Conservation (phyloP, 1,140 invertebrate species). For the Nixonia krombeini region DNA sequence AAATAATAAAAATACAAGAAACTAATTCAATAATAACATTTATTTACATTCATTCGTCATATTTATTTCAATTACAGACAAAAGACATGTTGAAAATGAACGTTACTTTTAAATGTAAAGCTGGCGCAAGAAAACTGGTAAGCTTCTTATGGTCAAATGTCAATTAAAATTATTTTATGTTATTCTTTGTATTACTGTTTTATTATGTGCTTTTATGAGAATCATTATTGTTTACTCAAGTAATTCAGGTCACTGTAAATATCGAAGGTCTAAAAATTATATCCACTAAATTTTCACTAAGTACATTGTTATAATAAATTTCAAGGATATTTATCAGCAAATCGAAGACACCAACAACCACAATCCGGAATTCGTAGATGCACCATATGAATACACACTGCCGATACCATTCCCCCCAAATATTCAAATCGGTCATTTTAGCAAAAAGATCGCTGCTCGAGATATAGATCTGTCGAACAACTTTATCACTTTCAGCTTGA, state of each 20-base stretch:
- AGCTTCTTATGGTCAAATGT: neutral
- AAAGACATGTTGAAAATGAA: neutral
- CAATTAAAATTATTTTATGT: neutral
- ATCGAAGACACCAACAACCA: conserved; percentile 44
- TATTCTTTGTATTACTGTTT: neutral
- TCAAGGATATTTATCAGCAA: conserved; percentile 22
- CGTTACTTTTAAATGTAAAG: neutral
- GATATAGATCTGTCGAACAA: conserved; percentile 40
- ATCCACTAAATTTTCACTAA: no score
- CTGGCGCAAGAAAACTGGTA: neutral
- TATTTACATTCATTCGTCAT: no score
- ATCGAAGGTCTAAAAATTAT: no score
- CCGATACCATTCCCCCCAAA: conserved; percentile 45
- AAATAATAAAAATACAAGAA: no score
- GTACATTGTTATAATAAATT: neutral
- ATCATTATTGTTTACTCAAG: neutral
- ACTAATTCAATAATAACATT: no score
- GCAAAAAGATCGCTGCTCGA: conserved; percentile 20
- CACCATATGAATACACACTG: conserved; percentile 31
- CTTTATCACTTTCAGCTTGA: conserved; percentile 24
- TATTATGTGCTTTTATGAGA: neutral
- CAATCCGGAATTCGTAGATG: conserved; percentile 31
- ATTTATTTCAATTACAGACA: neutral
- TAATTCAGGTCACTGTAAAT: no score
- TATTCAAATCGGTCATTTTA: conserved; percentile 19